Base-by-base conservation (phyloP, 2,113 vertebrate species). In the Regulus satrapa region DNA sequence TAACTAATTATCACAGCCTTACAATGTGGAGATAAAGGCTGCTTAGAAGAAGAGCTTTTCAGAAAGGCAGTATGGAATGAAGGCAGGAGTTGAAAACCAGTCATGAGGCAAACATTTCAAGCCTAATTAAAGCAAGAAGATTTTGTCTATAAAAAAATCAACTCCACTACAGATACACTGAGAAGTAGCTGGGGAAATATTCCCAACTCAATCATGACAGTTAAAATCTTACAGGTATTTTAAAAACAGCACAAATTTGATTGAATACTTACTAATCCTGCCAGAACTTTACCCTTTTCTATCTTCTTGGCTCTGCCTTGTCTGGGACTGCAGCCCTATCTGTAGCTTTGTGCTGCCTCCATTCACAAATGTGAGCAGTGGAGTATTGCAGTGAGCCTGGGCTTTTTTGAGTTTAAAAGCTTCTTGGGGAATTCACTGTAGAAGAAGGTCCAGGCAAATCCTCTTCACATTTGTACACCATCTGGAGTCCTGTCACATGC, bases 81-180 rank as follows among this genome's bases (percentile, higher is more conserved):
- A 51, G 93, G 38, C 61, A 90, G 63, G 80, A 93, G 18, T 40
- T n/a, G 58, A 94, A 96, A 97, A 86, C 16, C 67, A 92, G 75
- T 73, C 63, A 54, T 12, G 40, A 96, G 84, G 75, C 32, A 52
- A 88, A 90, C 9, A 58, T 59, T 88, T 73, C 52, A n/a, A 92
- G 88, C 58, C 95, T 97, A 95, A 97, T 97, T 95, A 85, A 96
- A 85, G 68, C 62, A 83, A 78, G 32, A 88, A 87, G 82, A 69
- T 67, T 89, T 91, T 67, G 40, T 94, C 32, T 71, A 24, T 59
- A 68, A 93, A 86, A 83, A 73, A 73, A 31, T 45, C 46, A 24
- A 7, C 17, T 18, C 18, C 18, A 7, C 8, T 71, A 77, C 12
- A 73, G 52, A 80, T 79, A 94, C 14, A 7, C 1, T 77, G 54